These are phyloP conservation scores for Trachelus stipa DNA, from an alignment of 2,888 invertebrate genomes.

Conservation along the genomic window DNA sequence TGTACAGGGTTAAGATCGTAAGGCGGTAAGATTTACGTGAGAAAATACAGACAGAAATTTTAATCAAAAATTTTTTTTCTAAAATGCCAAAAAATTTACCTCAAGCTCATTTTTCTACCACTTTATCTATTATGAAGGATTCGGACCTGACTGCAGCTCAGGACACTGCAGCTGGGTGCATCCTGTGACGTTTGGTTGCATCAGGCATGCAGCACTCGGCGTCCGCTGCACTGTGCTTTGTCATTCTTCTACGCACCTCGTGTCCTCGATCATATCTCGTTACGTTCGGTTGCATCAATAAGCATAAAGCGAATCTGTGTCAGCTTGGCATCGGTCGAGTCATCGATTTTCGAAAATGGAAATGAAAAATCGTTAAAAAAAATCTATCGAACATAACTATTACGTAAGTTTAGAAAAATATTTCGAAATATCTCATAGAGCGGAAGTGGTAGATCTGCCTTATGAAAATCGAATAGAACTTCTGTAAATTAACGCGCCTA, in stretches of 20 bases:
- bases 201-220: conserved; percentile 39
- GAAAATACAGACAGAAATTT: background rate
- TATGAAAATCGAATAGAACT: too few species aligned
- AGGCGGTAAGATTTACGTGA: background rate
- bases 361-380: too few species aligned
- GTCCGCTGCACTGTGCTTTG: conserved; percentile 27
- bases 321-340: background rate
- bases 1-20: too few species aligned
- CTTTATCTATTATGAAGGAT: background rate
- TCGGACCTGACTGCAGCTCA: background rate
- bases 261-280: conserved; percentile 50
- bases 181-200: background rate
- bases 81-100: too few species aligned
- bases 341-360: background rate
- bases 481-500: background rate
- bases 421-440: background rate
- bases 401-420: too few species aligned
- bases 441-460: too few species aligned
- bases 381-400: too few species aligned
- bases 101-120: background rate
- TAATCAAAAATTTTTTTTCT: too few species aligned
- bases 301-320: conserved; percentile 1
- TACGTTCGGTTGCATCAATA: conserved; percentile 26
- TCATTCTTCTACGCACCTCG: conserved; percentile 53
- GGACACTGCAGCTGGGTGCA: background rate